Evolutionary conservation across 2,888 invertebrate species (phyloP).

Genomic region (Scelioninae gen. 2): DNA sequence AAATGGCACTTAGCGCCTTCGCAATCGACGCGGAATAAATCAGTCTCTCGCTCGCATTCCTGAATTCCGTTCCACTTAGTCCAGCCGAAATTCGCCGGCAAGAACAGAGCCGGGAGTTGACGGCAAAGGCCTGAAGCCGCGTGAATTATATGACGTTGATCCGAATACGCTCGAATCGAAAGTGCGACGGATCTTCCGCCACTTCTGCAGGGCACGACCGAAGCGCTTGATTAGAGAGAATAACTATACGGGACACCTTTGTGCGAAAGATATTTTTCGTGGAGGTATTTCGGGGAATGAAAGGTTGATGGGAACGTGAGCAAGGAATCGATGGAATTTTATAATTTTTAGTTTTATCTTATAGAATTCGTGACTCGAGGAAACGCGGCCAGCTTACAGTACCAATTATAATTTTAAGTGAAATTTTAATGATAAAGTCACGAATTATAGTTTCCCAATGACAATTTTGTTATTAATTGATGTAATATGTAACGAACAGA

Average conservation of each 20-base stretch:
- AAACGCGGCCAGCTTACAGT: too few species aligned
- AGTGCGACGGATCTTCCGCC: slow-evolving; percentile 38
- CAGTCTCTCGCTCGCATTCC: slow-evolving; percentile 60
- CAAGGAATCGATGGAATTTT: slow-evolving; percentile 33
- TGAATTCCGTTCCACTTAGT: slow-evolving; percentile 63
- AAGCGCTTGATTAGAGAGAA: slow-evolving; percentile 57
- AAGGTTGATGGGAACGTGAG: slow-evolving; percentile 30
- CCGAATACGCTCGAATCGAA: slow-evolving; percentile 45
- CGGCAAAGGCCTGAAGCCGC: slow-evolving; percentile 25
- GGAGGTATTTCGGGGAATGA: slow-evolving; percentile 29
- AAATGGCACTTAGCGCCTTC: slow-evolving; percentile 57
- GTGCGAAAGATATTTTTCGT: slow-evolving; percentile 47
- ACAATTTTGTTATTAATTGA: too few species aligned
- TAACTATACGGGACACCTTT: slow-evolving; percentile 37
- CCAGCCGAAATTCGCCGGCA: slow-evolving; percentile 48
- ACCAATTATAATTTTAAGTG: too few species aligned
- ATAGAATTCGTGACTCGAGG: neutral
- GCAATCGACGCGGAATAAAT: slow-evolving; percentile 64
- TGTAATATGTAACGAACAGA: too few species aligned
- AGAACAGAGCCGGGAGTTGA: slow-evolving; percentile 57
- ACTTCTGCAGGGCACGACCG: slow-evolving; percentile 19
- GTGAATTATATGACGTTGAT: slow-evolving; percentile 53
- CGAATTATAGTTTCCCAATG: too few species aligned
- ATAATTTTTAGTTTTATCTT: slow-evolving; percentile 19
- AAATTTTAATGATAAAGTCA: too few species aligned